phyloP scores from a whole-genome alignment of 2,113 vertebrate genomes.

The zebrafish (Danio rerio) region DNA sequence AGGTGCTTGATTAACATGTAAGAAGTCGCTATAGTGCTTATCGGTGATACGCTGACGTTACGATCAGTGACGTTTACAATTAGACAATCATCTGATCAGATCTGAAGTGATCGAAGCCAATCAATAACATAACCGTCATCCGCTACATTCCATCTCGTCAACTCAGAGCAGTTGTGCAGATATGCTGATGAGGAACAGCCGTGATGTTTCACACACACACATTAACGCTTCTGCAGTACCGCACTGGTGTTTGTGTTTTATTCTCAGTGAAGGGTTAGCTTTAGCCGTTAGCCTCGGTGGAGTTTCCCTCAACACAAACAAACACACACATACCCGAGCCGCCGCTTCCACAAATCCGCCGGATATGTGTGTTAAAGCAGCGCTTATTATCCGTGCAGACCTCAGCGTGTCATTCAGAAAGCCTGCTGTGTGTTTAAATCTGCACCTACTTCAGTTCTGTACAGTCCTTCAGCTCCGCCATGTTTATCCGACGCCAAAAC shows the following conservation, averaged over 20 bases:
- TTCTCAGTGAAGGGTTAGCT: slow-evolving; percentile 18
- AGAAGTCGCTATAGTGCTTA: too few relatives aligned
- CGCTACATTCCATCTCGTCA: background rate
- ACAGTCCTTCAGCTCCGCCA: slow-evolving; percentile 58
- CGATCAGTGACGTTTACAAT: background rate
- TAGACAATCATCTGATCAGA: background rate
- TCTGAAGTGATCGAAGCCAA: too few relatives aligned
- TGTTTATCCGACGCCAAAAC: slow-evolving; percentile 63
- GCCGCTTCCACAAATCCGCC: too few relatives aligned
- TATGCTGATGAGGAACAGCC: too few relatives aligned
- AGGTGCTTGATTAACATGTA: background rate
- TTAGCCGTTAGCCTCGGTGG: slow-evolving; percentile 18
- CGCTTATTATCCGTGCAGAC: background rate
- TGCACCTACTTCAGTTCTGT: slow-evolving; percentile 26
- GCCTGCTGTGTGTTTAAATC: background rate
- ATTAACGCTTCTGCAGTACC: too few relatives aligned
- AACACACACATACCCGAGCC: background rate
- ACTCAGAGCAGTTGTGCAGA: background rate
- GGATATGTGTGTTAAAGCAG: background rate
- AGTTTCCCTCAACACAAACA: background rate
- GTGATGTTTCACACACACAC: too few relatives aligned
- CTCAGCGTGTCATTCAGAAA: slow-evolving; percentile 15
- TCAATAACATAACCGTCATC: background rate
- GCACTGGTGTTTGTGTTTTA: background rate
- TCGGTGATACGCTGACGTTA: too few relatives aligned